Evolutionary conservation across 2,888 invertebrate genomes (phyloP), one percentile per base, ranked within the genome.

Genomic region (Iselma pallidipennis): DNA sequence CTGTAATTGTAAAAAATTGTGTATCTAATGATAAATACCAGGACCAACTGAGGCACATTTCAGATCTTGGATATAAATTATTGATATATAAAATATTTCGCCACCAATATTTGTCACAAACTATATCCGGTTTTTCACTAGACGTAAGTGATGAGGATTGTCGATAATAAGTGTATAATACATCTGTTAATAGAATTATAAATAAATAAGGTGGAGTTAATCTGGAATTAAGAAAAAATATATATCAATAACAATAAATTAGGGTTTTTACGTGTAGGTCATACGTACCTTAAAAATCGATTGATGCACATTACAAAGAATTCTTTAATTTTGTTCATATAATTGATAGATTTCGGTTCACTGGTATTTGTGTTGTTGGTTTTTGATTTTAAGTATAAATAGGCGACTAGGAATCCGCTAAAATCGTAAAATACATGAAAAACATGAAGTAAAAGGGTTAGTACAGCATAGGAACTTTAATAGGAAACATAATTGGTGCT

Each of bases 71-170:
- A 64, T 75, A 84, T 2, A 84, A 73, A 74, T 84, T 84, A 69
- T 83, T 83, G 48, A 84, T 83, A 68, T 84, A 85, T 2, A 85
- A 69, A 3, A 85, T 49, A 72, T 85, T 85, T 65, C 83, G 77
- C 85, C 85, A 85, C 85, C 85, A 85, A 66, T 83, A 83, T 64
- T 81, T 81, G 1, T 78, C 71, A 66, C 85, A 85, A n/a, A 73
- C 64, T 0, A 77, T 75, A 21, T 83, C 80, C 6, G 79, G 74
- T 16, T 73, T 70, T 68, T 85, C 84, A 10, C 67, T 67, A 51
- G 78, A 73, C 59, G 78, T 70, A 63, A 83, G 79, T 16, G 78
- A 73, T 4, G 84, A 82, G 1, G 76, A 76, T 55, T 80, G 72
- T 2, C 73, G 75, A 55, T 82, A 79, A 71, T 78, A 82, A 0